Percentiles rank a stretch among this genome's conserved stretches.
phyloP scores from a whole-genome alignment of 2,797 vertebrate species.

The Tragopan temminckii region DNA sequence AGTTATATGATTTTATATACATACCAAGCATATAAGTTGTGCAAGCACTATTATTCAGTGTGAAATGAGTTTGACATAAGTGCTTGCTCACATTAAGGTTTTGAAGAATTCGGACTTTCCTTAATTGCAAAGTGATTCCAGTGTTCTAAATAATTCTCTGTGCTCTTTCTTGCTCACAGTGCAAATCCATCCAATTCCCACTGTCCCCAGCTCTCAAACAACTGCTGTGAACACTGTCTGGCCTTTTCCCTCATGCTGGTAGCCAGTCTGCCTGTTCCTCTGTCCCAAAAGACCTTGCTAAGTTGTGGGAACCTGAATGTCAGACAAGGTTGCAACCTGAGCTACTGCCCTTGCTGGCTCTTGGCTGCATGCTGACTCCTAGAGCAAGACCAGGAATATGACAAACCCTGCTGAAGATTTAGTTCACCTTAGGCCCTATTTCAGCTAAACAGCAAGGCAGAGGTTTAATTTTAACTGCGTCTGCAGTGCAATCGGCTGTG shows the following conservation, averaged over 20 bases:
- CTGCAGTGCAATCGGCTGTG: neutral
- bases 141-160: neutral
- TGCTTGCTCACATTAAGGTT: neutral
- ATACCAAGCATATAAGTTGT: neutral
- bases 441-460: neutral
- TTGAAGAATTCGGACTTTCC: conserved; percentile 16
- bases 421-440: neutral
- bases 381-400: rapidly evolving
- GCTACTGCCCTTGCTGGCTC: rapidly evolving
- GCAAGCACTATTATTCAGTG: neutral
- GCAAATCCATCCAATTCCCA: neutral
- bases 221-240: neutral
- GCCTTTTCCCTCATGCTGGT: neutral
- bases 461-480: neutral
- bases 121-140: conserved; percentile 22
- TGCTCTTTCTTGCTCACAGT: neutral
- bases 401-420: rapidly evolving
- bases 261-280: neutral
- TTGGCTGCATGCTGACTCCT: rapidly evolving
- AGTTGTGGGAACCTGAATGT: neutral
- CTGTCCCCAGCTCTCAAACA: neutral
- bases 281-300: neutral
- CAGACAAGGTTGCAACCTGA: rapidly evolving
- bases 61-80: neutral
- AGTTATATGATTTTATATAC: neutral